Evolutionary conservation across 2,888 invertebrate species (phyloP).

Genomic region (Cephus rjabovi): DNA sequence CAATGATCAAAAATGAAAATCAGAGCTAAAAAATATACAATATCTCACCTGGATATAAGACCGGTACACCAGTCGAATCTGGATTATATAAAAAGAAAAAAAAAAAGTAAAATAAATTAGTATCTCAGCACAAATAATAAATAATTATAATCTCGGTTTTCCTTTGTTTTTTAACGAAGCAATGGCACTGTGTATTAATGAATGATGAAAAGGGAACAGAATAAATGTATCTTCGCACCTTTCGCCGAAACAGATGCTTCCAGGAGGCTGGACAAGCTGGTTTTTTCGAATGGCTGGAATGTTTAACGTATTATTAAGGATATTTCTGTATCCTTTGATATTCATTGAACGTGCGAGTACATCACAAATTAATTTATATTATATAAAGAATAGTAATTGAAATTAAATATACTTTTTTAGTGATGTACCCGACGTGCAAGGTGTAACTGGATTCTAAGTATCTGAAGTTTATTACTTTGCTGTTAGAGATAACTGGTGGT

Average conservation of each 20-base stretch:
- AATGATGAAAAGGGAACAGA: slow-evolving; percentile 4
- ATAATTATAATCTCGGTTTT: not conserved
- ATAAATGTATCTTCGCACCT: slow-evolving; percentile 53
- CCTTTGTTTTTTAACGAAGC: not conserved
- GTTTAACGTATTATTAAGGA: slow-evolving; percentile 27
- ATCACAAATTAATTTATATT: slow-evolving; percentile 7
- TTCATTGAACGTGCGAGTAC: slow-evolving; percentile 11
- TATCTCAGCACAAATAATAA: not conserved
- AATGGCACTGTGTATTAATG: not conserved
- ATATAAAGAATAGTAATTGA: slow-evolving; percentile 12
- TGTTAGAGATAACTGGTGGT: slow-evolving; percentile 62
- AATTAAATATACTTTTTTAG: slow-evolving; percentile 10
- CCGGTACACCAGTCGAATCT: slow-evolving; percentile 55
- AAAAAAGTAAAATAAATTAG: slow-evolving; percentile 11
- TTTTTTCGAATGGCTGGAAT: slow-evolving; percentile 63
- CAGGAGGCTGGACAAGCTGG: slow-evolving; percentile 65
- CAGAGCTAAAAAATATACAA: not conserved
- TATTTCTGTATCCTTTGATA: not conserved
- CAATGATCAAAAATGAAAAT: not conserved
- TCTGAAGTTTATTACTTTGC: slow-evolving; percentile 56
- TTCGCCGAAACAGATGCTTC: slow-evolving; percentile 64
- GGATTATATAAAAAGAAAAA: slow-evolving; percentile 28
- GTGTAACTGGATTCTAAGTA: not conserved
- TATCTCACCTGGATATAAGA: slow-evolving; percentile 62
- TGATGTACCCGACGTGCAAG: slow-evolving; percentile 21